Evolutionary conservation across 2,888 invertebrate genomes (phyloP), one percentile per base, ranked within the genome.

Genomic region (Epinotia demarniana): DNA sequence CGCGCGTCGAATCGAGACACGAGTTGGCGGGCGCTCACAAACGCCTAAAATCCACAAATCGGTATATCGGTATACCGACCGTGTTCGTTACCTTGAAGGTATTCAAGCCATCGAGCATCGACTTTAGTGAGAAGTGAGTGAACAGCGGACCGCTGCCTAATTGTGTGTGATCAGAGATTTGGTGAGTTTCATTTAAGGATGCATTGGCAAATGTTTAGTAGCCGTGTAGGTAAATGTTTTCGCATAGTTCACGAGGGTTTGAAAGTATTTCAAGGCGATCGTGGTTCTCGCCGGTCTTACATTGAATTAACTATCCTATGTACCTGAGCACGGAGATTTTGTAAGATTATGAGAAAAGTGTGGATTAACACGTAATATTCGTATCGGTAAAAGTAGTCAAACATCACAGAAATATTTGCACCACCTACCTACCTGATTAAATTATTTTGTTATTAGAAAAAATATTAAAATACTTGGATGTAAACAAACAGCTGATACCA

Each of bases 201-300:
- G 71, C 61, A 75, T 72, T 72, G 61, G 67, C n/a, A 62, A 60
- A 53, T 70, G 72, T 61, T 69, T 69, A 68, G 62, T 46, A 58
- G 71, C 85, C 85, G 85, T 87, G 87, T 89, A 85, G 83, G 88
- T 86, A 89, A 91, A 92, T 89, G 88, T 89, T 92, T 92, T 91
- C 90, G 89, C 90, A 89, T 91, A 90, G 88, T 90, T 89, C 89
- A 89, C 88, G 87, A 89, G 85, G 81, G 89, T 90, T 92, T 83
- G 93, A 94, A 94, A 94, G 94, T 93, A 92, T 94, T 94, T 91
- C 94, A 94, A 94, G 94, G 94, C 89, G 88, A 92, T 90, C 92
- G 80, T 91, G 91, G 86, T 84, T 86, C 88, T 87, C 82, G 82
- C 84, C 84, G 82, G 85, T 81, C 87, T 83, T 80, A 82, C 81